phyloP scores from a whole-genome alignment of 1,140 invertebrate genomes.

The Lepidotrigona ventralis region DNA sequence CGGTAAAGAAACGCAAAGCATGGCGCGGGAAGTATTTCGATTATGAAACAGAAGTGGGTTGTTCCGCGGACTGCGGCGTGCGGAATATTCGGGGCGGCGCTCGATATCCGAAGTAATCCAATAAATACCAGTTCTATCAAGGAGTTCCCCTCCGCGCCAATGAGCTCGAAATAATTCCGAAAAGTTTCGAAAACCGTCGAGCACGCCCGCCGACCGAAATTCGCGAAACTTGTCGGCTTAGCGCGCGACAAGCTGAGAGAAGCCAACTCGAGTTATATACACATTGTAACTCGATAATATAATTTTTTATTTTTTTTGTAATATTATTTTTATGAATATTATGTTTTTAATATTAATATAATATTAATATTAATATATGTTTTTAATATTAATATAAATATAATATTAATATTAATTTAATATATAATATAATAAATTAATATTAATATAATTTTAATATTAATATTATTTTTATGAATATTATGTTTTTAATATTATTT shows the following conservation, averaged over 20 bases:
- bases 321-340: too few species aligned
- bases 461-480: too few species aligned
- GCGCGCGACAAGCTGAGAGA: background rate
- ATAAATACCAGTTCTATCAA: constrained; percentile 30
- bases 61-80: background rate
- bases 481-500: too few species aligned
- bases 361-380: too few species aligned
- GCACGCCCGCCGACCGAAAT: background rate
- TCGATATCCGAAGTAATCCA: constrained; percentile 32
- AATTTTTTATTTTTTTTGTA: too few species aligned
- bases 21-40: constrained; percentile 20
- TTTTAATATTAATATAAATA: too few species aligned
- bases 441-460: too few species aligned
- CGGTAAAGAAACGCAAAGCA: background rate
- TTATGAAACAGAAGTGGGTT: constrained; percentile 25
- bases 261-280: background rate
- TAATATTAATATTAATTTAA: too few species aligned
- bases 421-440: too few species aligned
- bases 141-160: background rate
- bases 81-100: constrained; percentile 23
- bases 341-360: too few species aligned
- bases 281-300: too few species aligned
- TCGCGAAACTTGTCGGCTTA: background rate
- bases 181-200: constrained; percentile 17
- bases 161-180: constrained; percentile 28